phyloP scores from a whole-genome alignment of 2,888 invertebrate species.

The Amblyjoppa proteus region DNA sequence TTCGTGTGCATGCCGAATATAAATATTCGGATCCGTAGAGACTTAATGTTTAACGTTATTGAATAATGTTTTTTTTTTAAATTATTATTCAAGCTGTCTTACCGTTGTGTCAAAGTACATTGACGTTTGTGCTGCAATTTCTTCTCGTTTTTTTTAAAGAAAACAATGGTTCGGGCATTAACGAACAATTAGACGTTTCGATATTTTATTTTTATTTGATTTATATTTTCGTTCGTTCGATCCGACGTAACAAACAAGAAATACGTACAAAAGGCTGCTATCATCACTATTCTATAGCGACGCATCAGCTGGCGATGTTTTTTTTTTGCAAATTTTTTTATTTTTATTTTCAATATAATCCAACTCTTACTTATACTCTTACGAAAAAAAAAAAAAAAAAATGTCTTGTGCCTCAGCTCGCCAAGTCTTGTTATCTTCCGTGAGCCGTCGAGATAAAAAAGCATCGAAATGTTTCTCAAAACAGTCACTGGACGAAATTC shows the following conservation, averaged over 20 bases:
- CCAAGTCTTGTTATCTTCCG: not conserved
- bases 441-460: conserved; percentile 38
- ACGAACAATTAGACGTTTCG: not conserved
- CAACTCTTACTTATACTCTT: conserved; percentile 30
- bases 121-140: not conserved
- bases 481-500: conserved; percentile 74
- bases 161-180: not conserved
- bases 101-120: not conserved
- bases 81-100: no score
- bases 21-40: no score
- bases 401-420: conserved; percentile 5
- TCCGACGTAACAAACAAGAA: conserved; percentile 58
- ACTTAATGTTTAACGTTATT: no score
- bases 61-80: no score
- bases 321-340: not conserved
- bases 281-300: conserved; percentile 31
- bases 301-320: conserved; percentile 8
- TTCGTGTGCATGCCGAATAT: no score
- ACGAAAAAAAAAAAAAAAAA: conserved; percentile 29
- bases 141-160: not conserved
- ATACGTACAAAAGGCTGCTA: conserved; percentile 65
- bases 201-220: conserved; percentile 27
- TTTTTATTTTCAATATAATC: conserved; percentile 2
- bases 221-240: conserved; percentile 26
- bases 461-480: conserved; percentile 64